These are phyloP conservation scores for Nymphalis urticae DNA, from an alignment of 2,888 invertebrate species.

Conservation along the genomic window DNA sequence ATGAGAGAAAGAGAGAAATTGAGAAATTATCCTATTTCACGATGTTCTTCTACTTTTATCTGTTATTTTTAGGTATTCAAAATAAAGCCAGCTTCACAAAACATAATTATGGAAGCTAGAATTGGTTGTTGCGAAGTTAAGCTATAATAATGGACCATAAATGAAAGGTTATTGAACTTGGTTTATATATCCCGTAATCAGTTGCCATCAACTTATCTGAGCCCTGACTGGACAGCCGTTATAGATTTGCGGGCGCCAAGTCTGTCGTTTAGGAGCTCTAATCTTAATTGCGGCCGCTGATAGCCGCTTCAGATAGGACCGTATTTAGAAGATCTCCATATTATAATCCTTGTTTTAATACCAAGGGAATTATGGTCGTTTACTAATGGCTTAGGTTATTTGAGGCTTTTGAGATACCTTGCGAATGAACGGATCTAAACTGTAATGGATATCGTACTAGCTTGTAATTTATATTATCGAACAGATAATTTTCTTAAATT, in stretches of 20 bases:
- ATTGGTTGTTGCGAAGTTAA: too few relatives aligned
- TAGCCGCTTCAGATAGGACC: conserved; percentile 28
- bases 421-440: neutral
- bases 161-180: neutral
- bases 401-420: conserved; percentile 7
- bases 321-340: conserved; percentile 30
- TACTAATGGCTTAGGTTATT: conserved; percentile 11
- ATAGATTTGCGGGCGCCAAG: conserved; percentile 15
- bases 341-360: conserved; percentile 30
- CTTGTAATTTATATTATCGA: too few relatives aligned
- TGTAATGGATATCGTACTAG: neutral
- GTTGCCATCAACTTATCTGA: conserved; percentile 8
- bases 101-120: too few relatives aligned
- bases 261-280: conserved; percentile 22
- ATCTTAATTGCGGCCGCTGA: conserved; percentile 34
- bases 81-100: too few relatives aligned
- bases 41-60: too few relatives aligned
- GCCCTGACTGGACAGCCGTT: conserved; percentile 14
- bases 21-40: too few relatives aligned
- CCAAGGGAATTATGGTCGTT: conserved; percentile 14
- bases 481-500: too few relatives aligned
- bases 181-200: neutral
- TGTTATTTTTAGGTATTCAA: too few relatives aligned
- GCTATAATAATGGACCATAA: neutral
- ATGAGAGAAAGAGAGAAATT: too few relatives aligned